Evolutionary conservation across 2,888 invertebrate genomes (phyloP), one percentile per base, ranked within the genome.

Genomic region (Torymus tubicola): DNA sequence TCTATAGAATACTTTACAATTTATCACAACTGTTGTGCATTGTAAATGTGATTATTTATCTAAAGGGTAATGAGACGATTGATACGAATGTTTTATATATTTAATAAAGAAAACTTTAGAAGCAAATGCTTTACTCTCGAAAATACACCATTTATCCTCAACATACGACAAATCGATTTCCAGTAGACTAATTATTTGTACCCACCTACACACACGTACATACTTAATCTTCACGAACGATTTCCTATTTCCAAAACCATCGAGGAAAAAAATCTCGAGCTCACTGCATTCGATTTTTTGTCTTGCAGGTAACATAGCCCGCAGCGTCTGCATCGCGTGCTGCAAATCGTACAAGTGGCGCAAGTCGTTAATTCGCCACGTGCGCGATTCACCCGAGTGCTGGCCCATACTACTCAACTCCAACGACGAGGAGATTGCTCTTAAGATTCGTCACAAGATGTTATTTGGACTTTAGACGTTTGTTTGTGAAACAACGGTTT

Each of bases 341-440:
- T 86, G 86, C 50, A 91, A 90, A 73, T 86, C 89, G 13, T 91
- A 91, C 86, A 91, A 90, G 80, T 90, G 91, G 89, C 89, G 87
- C 85, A 90, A 90, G 74, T 90, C 91, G 2, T 83, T 91, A 73
- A 88, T 88, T 70, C 88, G 90, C 52, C 91, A 91, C 81, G 86
- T 91, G 0, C 86, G 90, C 24, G 89, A 90, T 69, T 89, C 84
- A 53, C 88, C 89, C 11, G 89, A 89, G 63, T 90, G 91, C 82
- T 91, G 90, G 91, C 90, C 90, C 16, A 78, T 87, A 50, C 86
- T 90, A 2, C 84, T 90, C 11, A 87, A 85, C 2, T 88, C 89
- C 18, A 90, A 89, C 42, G 87, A 90, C 75, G 86, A 86, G 73
- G 89, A 89, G 77, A 86, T 87, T 83, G 87, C 88, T 81, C 85